phyloP scores from a whole-genome alignment of 2,113 vertebrate genomes.

The Malaclemys terrapin region DNA sequence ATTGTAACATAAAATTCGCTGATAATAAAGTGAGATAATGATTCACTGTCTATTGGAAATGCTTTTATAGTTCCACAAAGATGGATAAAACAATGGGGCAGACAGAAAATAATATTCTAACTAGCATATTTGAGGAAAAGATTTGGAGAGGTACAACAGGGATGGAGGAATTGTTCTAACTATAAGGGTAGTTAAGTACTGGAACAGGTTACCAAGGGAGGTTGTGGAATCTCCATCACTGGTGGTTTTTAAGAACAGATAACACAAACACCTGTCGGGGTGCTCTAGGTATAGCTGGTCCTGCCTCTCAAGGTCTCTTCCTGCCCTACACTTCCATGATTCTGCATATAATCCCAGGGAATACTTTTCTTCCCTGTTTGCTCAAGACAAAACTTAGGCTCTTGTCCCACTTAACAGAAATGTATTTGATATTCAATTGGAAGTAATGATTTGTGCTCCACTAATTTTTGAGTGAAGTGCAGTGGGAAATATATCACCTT shows the following conservation, averaged over 20 bases:
- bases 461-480: background rate
- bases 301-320: background rate
- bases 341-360: background rate
- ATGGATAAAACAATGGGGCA: accelerated
- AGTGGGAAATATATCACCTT: background rate
- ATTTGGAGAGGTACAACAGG: background rate
- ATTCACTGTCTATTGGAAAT: conserved; percentile 46
- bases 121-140: background rate
- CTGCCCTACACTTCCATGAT: background rate
- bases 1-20: conserved; percentile 23
- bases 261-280: too few species aligned
- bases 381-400: background rate
- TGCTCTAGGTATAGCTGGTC: background rate
- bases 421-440: conserved; percentile 22
- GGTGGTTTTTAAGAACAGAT: too few species aligned
- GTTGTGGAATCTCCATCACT: too few species aligned
- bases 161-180: background rate
- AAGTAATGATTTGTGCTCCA: background rate
- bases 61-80: background rate
- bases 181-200: too few species aligned
- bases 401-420: conserved; percentile 4
- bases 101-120: background rate
- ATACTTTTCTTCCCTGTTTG: background rate
- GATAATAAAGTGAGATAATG: background rate
- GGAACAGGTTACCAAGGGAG: too few species aligned